These are phyloP conservation scores for Geophilus truncorum DNA, from an alignment of 2,888 invertebrate genomes.

Conservation along the genomic window DNA sequence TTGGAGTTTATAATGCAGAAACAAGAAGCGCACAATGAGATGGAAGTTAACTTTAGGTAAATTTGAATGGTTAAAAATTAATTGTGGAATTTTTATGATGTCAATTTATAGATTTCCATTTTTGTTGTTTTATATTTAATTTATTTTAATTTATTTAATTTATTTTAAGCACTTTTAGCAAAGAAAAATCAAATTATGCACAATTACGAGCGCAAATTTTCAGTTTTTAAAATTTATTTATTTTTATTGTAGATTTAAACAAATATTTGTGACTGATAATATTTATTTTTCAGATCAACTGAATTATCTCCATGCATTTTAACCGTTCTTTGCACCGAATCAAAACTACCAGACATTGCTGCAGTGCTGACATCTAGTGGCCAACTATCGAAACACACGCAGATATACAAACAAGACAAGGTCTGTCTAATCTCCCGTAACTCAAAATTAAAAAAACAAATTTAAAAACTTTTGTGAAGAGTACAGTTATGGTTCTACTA, in stretches of 20 bases:
- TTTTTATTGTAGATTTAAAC: no score
- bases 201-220: no score
- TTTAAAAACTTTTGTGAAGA: no score
- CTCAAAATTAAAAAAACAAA: no score
- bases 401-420: constrained; percentile 8
- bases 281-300: neutral
- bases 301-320: neutral
- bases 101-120: neutral
- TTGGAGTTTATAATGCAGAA: neutral
- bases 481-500: no score
- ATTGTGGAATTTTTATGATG: neutral
- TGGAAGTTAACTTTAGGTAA: constrained; percentile 3
- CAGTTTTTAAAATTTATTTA: no score
- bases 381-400: neutral
- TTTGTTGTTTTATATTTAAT: no score
- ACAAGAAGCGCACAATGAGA: neutral
- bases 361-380: neutral
- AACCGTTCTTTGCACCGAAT: neutral
- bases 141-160: no score
- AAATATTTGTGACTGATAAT: no score
- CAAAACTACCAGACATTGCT: neutral
- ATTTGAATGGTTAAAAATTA: no score
- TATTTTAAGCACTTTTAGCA: no score
- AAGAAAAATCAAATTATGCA: no score
- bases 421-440: neutral